Evolutionary conservation across 1,140 invertebrate genomes (phyloP), one percentile per base, ranked within the genome.

Genomic region (Callitettix versicolor): DNA sequence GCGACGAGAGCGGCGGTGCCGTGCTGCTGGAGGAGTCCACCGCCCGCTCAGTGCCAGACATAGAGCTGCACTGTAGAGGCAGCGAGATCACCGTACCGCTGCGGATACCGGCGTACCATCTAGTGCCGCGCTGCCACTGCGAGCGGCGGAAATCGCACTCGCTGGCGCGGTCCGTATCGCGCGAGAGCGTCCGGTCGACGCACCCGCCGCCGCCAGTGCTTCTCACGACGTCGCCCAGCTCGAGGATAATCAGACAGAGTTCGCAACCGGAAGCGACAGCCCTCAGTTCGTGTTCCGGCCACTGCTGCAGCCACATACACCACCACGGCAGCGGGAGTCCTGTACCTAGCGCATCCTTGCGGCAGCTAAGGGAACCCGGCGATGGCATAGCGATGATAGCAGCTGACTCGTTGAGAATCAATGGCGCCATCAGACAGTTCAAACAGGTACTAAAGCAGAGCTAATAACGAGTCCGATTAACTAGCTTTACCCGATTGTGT

Each of bases 351-450:
- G 82, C 85, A 63, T 92, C 88, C 1, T 71, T 91, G 65, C 82
- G 88, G 63, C 86, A 91, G 66, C 75, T 92, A 18, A 76, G 86
- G 46, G 86, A 88, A 72, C 81, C 83, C 18, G 79, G 80, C 33
- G 88, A 92, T 67, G 88, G 88, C 48, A 91, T 94, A 55, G 90
- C 91, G n/a, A 90, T 91, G 64, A 97, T 98, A 65, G 94, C 93
- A 1, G 91, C 91, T n/a, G 93, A 96, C 72, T 95, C 92, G 30
- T 79, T 97, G 62, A 79, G 94, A 58, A 91, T 97, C 72, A 97
- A 96, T 75, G 94, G 95, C 47, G 94, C 91, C 57, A 91, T 97
- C 74, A 79, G 91, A 62, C 91, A 92, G 64, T 97, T 96, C 73
- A 91, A 92, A 73, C 92, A 97, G 86, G 90, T 92, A 80, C 20